Base-by-base conservation (phyloP, 2,888 invertebrate species). In the Octodonta nipae region DNA sequence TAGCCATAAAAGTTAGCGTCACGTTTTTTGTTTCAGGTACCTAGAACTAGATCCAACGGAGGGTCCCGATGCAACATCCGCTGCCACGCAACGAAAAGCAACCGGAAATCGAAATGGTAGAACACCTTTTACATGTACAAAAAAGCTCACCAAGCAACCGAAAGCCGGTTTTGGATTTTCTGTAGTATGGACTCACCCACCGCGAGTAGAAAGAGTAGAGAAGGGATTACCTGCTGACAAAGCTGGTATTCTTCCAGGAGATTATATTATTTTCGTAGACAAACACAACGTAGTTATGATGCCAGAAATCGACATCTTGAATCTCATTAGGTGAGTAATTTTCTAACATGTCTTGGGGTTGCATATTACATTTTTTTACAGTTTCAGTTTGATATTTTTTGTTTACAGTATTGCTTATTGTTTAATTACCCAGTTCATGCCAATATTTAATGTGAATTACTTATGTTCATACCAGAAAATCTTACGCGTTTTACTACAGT, bases 111-210 rank as follows among this genome's bases (percentile, higher is more conserved):
- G 58, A 35, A 67, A 71, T 40, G 41, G 85, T 6, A 69, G 84
- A 35, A 87, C 86, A 2, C 86, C 86, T 0, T 87, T 86, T 53
- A 87, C 86, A 10, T 75, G 78, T 37, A 82, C 85, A 26, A 79
- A 80, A 54, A 59, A 61, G 35, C 59, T 78, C 41, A 59, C 58
- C 5, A 54, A 68, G 26, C 46, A 51, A 17, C 50, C 59, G 11
- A 61, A 58, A 43, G 51, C 55, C n/a, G 81, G 82, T 13, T 83
- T 79, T 47, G 87, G 87, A 10, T 87, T 87, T 62, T 85, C 85
- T 4, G 78, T 87, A 32, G 85, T 86, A 1, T 87, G 87, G 87
- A 87, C 86, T 4, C 75, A 83, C 51, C 87, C 87, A 1, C 87
- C 87, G 3, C 70, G 85, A 13, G 80, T 88, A 26, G 87, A 87